Evolutionary conservation across 2,113 vertebrate genomes (phyloP).

Genomic region (Rhinopomastus cyanomelas): DNA sequence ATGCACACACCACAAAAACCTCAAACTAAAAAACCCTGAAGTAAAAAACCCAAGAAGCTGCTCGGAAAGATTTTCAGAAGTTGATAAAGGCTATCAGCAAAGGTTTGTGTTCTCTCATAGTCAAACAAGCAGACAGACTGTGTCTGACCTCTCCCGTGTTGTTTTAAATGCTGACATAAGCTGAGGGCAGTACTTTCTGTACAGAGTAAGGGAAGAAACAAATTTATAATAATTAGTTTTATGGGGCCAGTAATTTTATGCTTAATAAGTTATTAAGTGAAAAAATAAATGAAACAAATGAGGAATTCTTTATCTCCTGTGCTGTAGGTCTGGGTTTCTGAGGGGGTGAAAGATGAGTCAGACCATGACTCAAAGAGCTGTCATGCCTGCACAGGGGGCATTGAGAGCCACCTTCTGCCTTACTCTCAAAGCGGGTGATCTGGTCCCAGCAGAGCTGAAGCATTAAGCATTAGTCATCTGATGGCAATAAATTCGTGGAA

Average conservation of each 20-base stretch:
- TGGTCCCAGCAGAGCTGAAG: background rate
- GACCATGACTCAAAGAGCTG: slow-evolving; percentile 16
- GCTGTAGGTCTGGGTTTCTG: slow-evolving; percentile 36
- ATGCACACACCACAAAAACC: too few relatives aligned
- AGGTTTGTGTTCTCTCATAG: background rate
- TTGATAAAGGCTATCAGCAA: slow-evolving; percentile 26
- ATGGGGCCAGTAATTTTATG: background rate
- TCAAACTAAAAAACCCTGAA: background rate
- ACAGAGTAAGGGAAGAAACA: background rate
- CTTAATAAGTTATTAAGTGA: background rate
- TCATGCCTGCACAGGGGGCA: background rate
- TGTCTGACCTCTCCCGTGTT: background rate
- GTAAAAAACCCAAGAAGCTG: background rate
- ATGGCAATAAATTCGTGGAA: background rate
- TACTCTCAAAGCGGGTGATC: slow-evolving; percentile 56
- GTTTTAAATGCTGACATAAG: background rate
- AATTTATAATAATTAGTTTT: slow-evolving; percentile 18
- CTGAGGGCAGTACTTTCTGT: background rate
- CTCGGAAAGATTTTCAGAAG: background rate
- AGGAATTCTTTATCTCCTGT: background rate
- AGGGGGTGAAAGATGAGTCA: slow-evolving; percentile 36
- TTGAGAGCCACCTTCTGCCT: background rate
- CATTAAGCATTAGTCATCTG: slow-evolving; percentile 25
- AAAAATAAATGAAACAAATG: background rate
- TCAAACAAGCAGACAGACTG: background rate